phyloP scores from a whole-genome alignment of 1,140 invertebrate genomes.

The Octopus bimaculoides region DNA sequence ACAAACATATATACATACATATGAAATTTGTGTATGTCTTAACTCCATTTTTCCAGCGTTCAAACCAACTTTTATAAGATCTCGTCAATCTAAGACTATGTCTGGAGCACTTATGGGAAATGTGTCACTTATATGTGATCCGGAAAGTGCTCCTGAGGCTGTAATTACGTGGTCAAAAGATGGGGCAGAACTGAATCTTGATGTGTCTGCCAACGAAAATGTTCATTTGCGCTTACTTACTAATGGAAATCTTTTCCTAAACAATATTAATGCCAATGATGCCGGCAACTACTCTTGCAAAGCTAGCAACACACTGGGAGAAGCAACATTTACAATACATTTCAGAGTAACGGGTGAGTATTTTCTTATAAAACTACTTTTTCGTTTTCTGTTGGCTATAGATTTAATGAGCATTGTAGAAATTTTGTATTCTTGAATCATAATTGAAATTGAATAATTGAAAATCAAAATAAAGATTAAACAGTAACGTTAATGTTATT shows the following conservation, averaged over 20 bases:
- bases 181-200: conserved; percentile 70
- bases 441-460: too few species aligned
- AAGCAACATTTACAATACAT: conserved; percentile 26
- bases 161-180: conserved; percentile 89
- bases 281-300: conserved; percentile 54
- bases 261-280: conserved; percentile 36
- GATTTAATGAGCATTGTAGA: too few species aligned
- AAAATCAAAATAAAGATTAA: too few species aligned
- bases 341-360: conserved; percentile 10
- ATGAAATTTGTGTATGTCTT: background rate
- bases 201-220: background rate
- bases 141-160: conserved; percentile 88
- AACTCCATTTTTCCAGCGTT: conserved; percentile 63
- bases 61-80: conserved; percentile 82
- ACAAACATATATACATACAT: background rate
- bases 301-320: conserved; percentile 42
- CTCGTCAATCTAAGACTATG: conserved; percentile 74
- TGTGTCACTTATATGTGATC: conserved; percentile 85
- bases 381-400: too few species aligned
- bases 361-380: background rate
- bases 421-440: too few species aligned
- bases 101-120: conserved; percentile 88
- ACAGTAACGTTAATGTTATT: too few species aligned
- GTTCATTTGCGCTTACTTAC: conserved; percentile 29
- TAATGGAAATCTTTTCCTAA: conserved; percentile 50